Evolutionary conservation across 2,888 invertebrate genomes (phyloP).

Genomic region (Nephrocerus scutellatus): DNA sequence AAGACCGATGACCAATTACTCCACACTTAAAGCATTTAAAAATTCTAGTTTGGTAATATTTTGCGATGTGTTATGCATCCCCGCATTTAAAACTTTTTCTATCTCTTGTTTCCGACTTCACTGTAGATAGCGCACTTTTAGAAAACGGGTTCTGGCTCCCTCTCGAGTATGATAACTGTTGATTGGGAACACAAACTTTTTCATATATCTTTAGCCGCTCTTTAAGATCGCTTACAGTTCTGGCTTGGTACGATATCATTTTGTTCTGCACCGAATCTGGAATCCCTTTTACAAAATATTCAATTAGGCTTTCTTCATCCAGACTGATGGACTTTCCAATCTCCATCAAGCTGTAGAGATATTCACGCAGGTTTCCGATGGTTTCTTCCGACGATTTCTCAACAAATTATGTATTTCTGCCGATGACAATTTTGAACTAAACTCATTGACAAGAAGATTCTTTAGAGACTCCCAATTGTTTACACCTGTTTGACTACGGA

Average conservation of each 20-base stretch:
- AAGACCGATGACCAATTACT: too few species aligned
- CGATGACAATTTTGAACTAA: slow-evolving; percentile 7
- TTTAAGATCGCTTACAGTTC: slow-evolving; percentile 6
- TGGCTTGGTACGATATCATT: slow-evolving; percentile 10
- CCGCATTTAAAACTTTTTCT: too few species aligned
- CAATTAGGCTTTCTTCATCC: slow-evolving; percentile 18
- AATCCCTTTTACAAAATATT: slow-evolving; percentile 18
- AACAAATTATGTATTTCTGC: slow-evolving; percentile 13
- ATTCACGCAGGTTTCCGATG: slow-evolving; percentile 8
- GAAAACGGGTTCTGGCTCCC: too few species aligned
- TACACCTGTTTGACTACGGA: slow-evolving; percentile 9
- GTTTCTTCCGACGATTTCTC: slow-evolving; percentile 12
- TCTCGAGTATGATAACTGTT: too few species aligned
- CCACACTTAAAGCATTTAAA: too few species aligned
- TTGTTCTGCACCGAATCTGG: slow-evolving; percentile 10
- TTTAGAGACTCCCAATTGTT: slow-evolving; percentile 13
- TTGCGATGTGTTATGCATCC: too few species aligned
- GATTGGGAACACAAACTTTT: slow-evolving; percentile 8
- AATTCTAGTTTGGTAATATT: too few species aligned
- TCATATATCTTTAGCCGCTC: slow-evolving; percentile 10
- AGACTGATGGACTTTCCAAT: slow-evolving; percentile 13
- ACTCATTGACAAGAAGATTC: slow-evolving; percentile 11
- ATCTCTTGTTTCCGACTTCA: too few species aligned
- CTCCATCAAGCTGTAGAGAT: slow-evolving; percentile 8
- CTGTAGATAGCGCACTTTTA: too few species aligned